These are phyloP conservation scores for Bos taurus DNA, from an alignment of 2,113 vertebrate species.

Conservation along the genomic window DNA sequence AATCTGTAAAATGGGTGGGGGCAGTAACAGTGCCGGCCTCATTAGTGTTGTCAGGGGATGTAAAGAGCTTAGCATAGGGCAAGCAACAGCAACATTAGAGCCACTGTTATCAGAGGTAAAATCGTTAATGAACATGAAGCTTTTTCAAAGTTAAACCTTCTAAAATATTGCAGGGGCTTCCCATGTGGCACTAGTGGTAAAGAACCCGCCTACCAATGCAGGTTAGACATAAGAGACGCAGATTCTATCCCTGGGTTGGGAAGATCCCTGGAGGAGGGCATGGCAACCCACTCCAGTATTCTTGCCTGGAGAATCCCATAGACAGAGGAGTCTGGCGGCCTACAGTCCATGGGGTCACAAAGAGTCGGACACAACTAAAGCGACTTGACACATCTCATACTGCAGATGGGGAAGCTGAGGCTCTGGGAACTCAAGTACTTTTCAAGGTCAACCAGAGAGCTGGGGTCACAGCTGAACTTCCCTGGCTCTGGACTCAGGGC, in stretches of 20 bases:
- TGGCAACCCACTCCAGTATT: not conserved
- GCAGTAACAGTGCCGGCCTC: not conserved
- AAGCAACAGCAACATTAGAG: not conserved
- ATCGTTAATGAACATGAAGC: rapidly evolving
- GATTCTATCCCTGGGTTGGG: not conserved
- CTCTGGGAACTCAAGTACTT: not conserved
- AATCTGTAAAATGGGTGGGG: not conserved
- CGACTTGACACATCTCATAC: not conserved
- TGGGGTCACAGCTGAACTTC: not conserved
- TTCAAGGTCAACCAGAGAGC: not conserved
- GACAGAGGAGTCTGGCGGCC: not conserved
- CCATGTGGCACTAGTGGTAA: not conserved
- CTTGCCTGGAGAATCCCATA: not conserved
- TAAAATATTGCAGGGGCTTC: not conserved
- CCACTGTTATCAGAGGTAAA: not conserved
- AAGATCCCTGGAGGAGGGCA: not conserved
- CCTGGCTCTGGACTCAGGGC: not conserved
- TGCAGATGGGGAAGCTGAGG: not conserved
- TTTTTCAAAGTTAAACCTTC: not conserved
- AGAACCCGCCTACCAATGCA: not conserved
- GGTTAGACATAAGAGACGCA: not conserved
- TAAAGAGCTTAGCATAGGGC: not conserved
- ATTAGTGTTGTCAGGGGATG: rapidly evolving
- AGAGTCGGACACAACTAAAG: not conserved
- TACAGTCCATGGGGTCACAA: not conserved